phyloP scores from a whole-genome alignment of 2,113 vertebrate species.

The Galbula dea region DNA sequence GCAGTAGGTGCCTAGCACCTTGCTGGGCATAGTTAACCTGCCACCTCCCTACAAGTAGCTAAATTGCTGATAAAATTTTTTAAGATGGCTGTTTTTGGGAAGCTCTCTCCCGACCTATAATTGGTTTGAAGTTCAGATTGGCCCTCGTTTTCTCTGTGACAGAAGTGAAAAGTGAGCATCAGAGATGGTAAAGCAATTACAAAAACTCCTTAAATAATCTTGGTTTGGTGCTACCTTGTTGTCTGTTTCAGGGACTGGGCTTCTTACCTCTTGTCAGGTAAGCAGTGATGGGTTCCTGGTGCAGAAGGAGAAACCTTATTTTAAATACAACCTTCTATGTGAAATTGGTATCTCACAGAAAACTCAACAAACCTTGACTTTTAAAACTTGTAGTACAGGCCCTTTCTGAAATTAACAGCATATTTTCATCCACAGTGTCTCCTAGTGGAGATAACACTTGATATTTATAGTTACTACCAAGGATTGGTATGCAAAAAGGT shows the following conservation, averaged over 20 bases:
- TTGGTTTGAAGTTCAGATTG: not conserved
- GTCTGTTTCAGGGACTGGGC: not conserved
- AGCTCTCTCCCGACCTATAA: not conserved
- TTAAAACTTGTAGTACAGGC: not conserved
- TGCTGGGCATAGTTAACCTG: fast-evolving
- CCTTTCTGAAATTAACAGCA: too few relatives aligned
- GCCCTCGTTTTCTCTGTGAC: not conserved
- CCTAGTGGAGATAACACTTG: too few relatives aligned
- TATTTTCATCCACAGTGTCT: too few relatives aligned
- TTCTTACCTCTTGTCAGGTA: not conserved
- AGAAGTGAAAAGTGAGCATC: not conserved
- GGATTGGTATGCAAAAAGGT: too few relatives aligned
- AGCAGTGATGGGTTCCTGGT: not conserved
- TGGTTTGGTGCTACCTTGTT: not conserved
- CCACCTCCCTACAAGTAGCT: not conserved
- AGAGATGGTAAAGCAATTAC: not conserved
- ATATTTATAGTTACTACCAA: too few relatives aligned
- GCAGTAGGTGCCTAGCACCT: fast-evolving
- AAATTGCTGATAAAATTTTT: not conserved
- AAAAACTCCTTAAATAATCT: not conserved
- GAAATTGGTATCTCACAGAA: not conserved
- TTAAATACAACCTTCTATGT: not conserved
- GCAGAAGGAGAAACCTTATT: not conserved
- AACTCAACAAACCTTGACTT: not conserved
- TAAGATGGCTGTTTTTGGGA: not conserved